A percentile compares a stretch with the other conserved stretches of the same genome.
These are phyloP conservation scores for Artibeus lituratus DNA, from an alignment of 2,797 vertebrate species.

Conservation along the genomic window DNA sequence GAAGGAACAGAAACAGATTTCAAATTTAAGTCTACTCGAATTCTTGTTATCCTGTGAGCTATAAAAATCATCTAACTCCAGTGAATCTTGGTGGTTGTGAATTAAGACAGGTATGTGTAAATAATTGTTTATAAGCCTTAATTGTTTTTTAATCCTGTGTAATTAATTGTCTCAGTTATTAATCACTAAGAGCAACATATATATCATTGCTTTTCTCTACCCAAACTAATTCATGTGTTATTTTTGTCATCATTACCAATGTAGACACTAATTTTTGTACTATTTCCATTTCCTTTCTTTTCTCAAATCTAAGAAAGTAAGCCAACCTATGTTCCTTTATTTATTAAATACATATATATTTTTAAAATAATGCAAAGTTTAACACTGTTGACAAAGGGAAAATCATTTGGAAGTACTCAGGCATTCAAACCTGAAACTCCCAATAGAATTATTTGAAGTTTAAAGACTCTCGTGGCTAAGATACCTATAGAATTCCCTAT, in stretches of 20 bases:
- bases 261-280: background rate
- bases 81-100: background rate
- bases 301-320: slow-evolving; percentile 20
- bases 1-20: background rate
- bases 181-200: background rate
- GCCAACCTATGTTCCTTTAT: background rate
- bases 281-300: background rate
- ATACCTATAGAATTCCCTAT: background rate
- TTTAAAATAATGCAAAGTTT: background rate
- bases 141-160: background rate
- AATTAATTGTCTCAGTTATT: background rate
- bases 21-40: background rate
- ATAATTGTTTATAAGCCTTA: too few relatives aligned
- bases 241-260: background rate
- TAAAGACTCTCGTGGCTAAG: background rate
- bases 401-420: slow-evolving; percentile 6
- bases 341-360: background rate
- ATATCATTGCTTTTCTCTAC: background rate
- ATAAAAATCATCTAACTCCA: background rate
- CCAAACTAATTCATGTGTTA: background rate
- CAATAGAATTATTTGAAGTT: slow-evolving; percentile 16
- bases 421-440: slow-evolving; percentile 19
- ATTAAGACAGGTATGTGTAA: background rate
- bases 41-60: background rate
- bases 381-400: background rate